Conservation (phyloP, 1,140 invertebrate genomes). For the Pseudomyrmex concolor region DNA sequence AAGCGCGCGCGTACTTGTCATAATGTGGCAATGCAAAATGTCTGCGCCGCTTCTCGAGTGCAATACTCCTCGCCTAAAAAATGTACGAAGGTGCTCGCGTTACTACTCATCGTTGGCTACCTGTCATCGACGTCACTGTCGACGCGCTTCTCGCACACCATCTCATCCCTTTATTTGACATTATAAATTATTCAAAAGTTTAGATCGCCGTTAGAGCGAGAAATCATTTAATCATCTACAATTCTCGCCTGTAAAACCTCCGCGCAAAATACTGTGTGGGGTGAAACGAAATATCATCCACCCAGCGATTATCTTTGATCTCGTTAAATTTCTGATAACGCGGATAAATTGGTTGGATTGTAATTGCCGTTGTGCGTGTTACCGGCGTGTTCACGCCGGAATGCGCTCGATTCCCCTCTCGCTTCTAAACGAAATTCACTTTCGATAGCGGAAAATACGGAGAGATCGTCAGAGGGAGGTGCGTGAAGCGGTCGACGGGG, state of each 20-base stretch:
- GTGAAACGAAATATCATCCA: conserved; percentile 42
- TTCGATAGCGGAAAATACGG: conserved; percentile 25
- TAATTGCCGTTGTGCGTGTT: conserved; percentile 85
- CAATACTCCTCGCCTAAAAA: conserved; percentile 23
- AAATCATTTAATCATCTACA: background rate
- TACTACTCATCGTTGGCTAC: background rate
- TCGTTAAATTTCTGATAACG: conserved; percentile 80
- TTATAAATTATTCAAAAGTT: background rate
- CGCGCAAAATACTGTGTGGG: background rate
- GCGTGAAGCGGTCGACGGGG: conserved; percentile 18
- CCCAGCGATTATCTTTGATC: conserved; percentile 53
- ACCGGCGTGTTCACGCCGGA: conserved; percentile 43
- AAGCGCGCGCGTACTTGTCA: conserved; percentile 62
- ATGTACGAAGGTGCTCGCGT: background rate
- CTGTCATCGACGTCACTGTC: background rate
- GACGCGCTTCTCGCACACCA: background rate
- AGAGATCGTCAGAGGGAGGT: background rate
- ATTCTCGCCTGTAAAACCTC: background rate
- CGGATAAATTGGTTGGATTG: conserved; percentile 82
- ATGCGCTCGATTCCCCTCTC: conserved; percentile 49
- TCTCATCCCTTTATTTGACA: background rate
- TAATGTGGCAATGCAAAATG: conserved; percentile 70
- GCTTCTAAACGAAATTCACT: conserved; percentile 62
- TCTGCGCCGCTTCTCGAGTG: conserved; percentile 59
- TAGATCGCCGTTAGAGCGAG: background rate